Evolutionary conservation across 1,140 invertebrate genomes (phyloP).

Genomic region (Drosophila sulfurigaster): DNA sequence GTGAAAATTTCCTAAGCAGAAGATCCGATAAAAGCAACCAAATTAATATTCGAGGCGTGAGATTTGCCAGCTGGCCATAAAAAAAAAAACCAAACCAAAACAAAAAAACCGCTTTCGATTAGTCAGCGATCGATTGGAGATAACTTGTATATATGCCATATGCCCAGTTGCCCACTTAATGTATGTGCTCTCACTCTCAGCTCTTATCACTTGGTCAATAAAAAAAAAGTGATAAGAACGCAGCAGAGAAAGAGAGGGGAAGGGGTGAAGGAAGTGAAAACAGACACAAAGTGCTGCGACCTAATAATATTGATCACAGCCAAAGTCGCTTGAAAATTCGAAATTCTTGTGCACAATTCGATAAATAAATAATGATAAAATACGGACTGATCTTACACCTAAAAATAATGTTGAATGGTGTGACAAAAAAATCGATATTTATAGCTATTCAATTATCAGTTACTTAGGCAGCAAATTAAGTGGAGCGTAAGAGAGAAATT

Average conservation of each 20-base stretch:
- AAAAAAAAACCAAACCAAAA: no score
- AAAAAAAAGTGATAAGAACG: not conserved
- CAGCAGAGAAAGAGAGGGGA: not conserved
- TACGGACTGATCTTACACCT: no score
- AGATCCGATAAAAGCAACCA: not conserved
- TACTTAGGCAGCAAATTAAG: no score
- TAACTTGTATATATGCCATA: not conserved
- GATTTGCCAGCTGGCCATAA: not conserved
- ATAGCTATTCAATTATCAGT: no score
- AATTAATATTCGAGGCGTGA: not conserved
- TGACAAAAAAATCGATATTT: no score
- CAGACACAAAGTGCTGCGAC: no score
- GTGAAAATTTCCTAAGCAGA: slow-evolving; percentile 7
- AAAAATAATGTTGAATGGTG: no score
- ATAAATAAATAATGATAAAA: not conserved
- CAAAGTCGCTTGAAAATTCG: slow-evolving; percentile 6
- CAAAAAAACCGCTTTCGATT: not conserved
- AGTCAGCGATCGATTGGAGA: slow-evolving; percentile 20
- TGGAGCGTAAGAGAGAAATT: no score
- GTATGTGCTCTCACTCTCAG: not conserved
- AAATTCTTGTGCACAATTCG: not conserved
- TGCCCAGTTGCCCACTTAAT: not conserved
- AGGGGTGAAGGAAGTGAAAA: not conserved
- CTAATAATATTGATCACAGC: slow-evolving; percentile 30
- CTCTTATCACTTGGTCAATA: not conserved